Base-by-base conservation (phyloP, 2,888 invertebrate genomes). In the Achlya flavicornis region DNA sequence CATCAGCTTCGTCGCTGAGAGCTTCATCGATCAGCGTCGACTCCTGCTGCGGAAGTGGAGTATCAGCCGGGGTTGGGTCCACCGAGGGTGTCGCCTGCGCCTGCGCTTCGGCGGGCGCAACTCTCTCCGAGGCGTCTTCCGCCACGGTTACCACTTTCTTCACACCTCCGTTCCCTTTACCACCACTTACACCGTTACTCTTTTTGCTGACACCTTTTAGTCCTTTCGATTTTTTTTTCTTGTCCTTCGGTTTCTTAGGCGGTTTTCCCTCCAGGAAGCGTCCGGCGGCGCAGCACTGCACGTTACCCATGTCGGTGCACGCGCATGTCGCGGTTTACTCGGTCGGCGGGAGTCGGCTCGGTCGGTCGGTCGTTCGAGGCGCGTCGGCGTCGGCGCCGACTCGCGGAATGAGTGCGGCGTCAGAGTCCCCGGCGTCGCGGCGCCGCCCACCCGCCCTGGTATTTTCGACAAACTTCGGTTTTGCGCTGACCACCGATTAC, bases 211-310 rank as follows among this genome's bases (percentile, higher is more conserved):
- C 75, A 68, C 84, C 84, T 70, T 84, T 84, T 59, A 82, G 77
- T 76, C 76, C 81, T 74, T 81, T 83, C 57, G 70, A 64, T 70
- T 87, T 87, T 61, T 84, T 79, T 67, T 86, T 88, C 74, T 90
- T 89, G 69, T 79, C 87, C 75, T 91, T 91, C 64, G 83, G 84
- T 71, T 90, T 90, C 69, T 86, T 90, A 63, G 85, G 86, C 78
- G 81, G 79, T 73, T 90, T 91, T 80, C 89, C 90, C 77, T 88
- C 82, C 77, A 78, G 85, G 81, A 90, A 89, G 85, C 89, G 91
- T 85, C 90, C 90, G 87, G 88, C 91, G 83, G 92, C 91, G 92
- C 93, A 93, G 90, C 93, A 93, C 89, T 93, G 93, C 93, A 92
- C 93, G 81, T 93, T 93, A 91, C 93, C 93, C 93, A 93, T 93